These are phyloP conservation scores for Leptopilina clavipes DNA, from an alignment of 1,140 invertebrate genomes.

Conservation along the genomic window DNA sequence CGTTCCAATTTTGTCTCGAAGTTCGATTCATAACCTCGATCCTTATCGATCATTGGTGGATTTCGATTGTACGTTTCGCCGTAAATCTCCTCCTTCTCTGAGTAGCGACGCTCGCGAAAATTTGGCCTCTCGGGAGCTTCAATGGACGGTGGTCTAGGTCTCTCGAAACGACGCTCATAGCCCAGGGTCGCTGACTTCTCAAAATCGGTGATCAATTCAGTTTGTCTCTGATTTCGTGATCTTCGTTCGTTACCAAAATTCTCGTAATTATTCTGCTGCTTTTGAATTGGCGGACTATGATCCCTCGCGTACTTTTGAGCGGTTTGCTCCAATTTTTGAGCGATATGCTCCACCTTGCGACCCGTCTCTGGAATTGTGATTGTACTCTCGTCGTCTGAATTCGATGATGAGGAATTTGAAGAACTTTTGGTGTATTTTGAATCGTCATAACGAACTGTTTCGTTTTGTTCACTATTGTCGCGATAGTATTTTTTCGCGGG, in stretches of 20 bases:
- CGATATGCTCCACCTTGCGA: conserved; percentile 72
- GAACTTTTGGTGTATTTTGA: conserved; percentile 58
- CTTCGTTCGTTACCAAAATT: conserved; percentile 53
- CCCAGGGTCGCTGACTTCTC: conserved; percentile 59
- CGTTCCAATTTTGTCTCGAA: conserved; percentile 73
- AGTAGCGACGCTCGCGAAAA: conserved; percentile 63
- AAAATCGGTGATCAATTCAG: too few species aligned
- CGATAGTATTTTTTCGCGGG: conserved; percentile 61
- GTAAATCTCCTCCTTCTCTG: conserved; percentile 71
- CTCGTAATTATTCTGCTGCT: conserved; percentile 57
- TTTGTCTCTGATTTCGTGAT: conserved; percentile 54
- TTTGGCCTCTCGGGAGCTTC: conserved; percentile 71
- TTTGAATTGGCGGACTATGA: conserved; percentile 69
- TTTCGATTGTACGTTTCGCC: conserved; percentile 62
- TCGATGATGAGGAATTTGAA: conserved; percentile 61
- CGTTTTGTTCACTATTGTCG: conserved; percentile 49
- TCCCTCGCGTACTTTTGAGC: conserved; percentile 73
- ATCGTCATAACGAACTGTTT: conserved; percentile 45
- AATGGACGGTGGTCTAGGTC: conserved; percentile 69
- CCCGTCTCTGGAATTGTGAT: conserved; percentile 70
- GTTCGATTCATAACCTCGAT: conserved; percentile 73
- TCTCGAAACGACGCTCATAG: conserved; percentile 63
- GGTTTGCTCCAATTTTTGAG: conserved; percentile 73
- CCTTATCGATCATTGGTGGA: conserved; percentile 61
- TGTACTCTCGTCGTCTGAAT: conserved; percentile 71